phyloP scores from a whole-genome alignment of 1,140 invertebrate genomes.

The Idris sp. region DNA sequence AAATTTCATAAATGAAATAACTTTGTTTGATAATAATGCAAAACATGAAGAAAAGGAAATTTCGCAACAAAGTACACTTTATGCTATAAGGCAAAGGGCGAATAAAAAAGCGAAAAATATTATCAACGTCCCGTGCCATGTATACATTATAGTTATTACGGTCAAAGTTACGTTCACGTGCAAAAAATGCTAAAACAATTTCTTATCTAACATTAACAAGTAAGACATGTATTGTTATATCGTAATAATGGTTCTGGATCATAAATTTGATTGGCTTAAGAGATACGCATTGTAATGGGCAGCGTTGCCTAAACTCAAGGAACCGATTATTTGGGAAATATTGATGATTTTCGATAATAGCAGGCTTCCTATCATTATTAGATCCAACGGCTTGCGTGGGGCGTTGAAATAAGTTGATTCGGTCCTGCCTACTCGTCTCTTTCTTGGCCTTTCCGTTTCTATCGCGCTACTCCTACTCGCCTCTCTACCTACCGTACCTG shows the following conservation, averaged over 20 bases:
- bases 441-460: slow-evolving; percentile 17
- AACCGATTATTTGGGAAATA: slow-evolving; percentile 59
- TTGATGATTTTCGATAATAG: slow-evolving; percentile 63
- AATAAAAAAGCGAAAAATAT: too few relatives aligned
- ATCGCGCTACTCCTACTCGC: slow-evolving; percentile 46
- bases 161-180: slow-evolving; percentile 5
- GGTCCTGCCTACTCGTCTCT: slow-evolving; percentile 54
- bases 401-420: slow-evolving; percentile 61
- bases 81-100: too few relatives aligned
- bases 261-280: slow-evolving; percentile 56
- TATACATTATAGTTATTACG: slow-evolving; percentile 28
- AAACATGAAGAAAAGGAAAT: too few relatives aligned
- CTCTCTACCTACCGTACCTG: slow-evolving; percentile 49
- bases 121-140: too few relatives aligned
- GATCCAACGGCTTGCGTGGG: slow-evolving; percentile 46
- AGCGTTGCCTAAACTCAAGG: slow-evolving; percentile 45
- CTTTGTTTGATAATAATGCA: too few relatives aligned
- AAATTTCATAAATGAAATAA: too few relatives aligned
- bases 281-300: slow-evolving; percentile 52
- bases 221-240: slow-evolving; percentile 45
- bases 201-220: slow-evolving; percentile 44
- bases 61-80: too few relatives aligned
- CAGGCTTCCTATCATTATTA: slow-evolving; percentile 56
- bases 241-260: slow-evolving; percentile 52
- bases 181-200: slow-evolving; percentile 40